Evolutionary conservation across 2,888 invertebrate species (phyloP), one percentile per base, ranked within the genome.

Genomic region (Diploptera punctata): DNA sequence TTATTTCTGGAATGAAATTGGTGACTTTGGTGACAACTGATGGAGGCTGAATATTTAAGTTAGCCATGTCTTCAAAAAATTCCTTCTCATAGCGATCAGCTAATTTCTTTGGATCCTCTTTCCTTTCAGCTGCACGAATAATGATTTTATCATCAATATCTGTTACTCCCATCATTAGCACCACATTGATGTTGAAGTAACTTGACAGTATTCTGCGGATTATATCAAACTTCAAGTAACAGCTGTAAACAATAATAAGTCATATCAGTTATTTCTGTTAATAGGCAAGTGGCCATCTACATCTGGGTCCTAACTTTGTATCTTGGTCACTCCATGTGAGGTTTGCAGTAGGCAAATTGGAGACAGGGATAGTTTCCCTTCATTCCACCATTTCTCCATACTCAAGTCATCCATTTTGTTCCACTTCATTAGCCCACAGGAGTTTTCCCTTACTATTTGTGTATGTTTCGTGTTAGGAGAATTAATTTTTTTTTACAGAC

Each of bases 131-230:
- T 0, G 91, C 88, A 79, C 87, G 88, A 71, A 85, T 87, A 68
- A 98, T 96, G 74, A 98, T 97, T 86, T 98, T 98, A 83, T 98
- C 97, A 83, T 98, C 98, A 70, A 98, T 93, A 81, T 98, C 95
- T 0, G 97, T 98, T 68, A 98, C 88, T 72, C 95, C 94, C 94
- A 97, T 94, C 0, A 93, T 91, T 9, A 92, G 89, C 18, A 95
- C 86, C 2, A 96, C 84, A 81, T 94, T 91, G 13, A 94, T 85
- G 76, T 92, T 88, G 77, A 95, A 94, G 81, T 92, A 88, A 44
- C 91, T 85, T 75, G 87, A 86, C 67, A 98, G 81, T 77, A 97
- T 92, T 79, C 94, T 87, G 80, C 94, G 91, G 67, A 98, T 88
- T 44, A 97, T 93, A 80, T 98, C 97, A 74, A 94, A 86, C 81